phyloP scores from a whole-genome alignment of 2,888 invertebrate genomes.

The Malacosoma neustria region DNA sequence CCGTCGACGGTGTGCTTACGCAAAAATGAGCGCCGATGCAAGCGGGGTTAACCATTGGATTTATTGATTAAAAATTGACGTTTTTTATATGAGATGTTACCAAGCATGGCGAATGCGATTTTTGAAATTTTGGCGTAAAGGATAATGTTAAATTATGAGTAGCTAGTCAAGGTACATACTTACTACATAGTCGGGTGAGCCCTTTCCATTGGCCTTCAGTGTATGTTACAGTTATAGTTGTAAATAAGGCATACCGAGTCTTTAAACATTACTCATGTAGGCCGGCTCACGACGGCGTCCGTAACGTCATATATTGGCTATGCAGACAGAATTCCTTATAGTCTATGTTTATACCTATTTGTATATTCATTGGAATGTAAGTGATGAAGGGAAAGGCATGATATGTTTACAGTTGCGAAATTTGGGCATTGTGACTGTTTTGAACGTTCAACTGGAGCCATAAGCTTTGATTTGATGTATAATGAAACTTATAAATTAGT shows the following conservation, averaged over 20 bases:
- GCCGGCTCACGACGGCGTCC: constrained; percentile 1
- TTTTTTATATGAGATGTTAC: too few relatives aligned
- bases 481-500: too few relatives aligned
- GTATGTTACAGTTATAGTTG: constrained; percentile 54
- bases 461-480: too few relatives aligned
- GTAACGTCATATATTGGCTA: constrained; percentile 15
- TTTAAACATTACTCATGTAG: constrained; percentile 45
- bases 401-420: neutral
- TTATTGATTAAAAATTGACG: too few relatives aligned
- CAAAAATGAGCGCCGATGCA: too few relatives aligned
- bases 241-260: constrained; percentile 42
- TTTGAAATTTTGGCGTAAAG: too few relatives aligned
- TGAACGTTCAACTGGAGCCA: too few relatives aligned
- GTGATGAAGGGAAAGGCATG: constrained; percentile 17
- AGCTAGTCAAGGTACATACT: too few relatives aligned
- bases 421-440: neutral
- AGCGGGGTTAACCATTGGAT: too few relatives aligned
- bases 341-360: constrained; percentile 20
- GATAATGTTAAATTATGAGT: too few relatives aligned
- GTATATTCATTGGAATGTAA: constrained; percentile 31
- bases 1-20: too few relatives aligned
- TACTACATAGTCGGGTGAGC: neutral
- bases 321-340: constrained; percentile 16
- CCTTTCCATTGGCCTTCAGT: constrained; percentile 15
- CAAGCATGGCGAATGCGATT: too few relatives aligned